Conservation (phyloP, 2,797 vertebrate species). For the Chrysolophus pictus region DNA sequence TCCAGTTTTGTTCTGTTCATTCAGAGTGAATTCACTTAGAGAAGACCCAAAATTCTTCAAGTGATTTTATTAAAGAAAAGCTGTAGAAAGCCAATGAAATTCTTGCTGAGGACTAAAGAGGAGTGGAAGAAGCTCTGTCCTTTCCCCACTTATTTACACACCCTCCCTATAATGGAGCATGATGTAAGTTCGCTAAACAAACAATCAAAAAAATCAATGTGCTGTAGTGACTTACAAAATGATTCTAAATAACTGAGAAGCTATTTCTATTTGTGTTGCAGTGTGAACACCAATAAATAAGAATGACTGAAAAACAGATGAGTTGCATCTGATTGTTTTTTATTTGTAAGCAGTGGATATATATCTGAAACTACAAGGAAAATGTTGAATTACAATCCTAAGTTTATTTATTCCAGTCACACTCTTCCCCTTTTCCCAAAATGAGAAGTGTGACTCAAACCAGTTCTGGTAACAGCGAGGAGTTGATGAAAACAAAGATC, state of each 20-base stretch:
- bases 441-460: conserved; percentile 69
- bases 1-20: background rate
- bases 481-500: conserved; percentile 80
- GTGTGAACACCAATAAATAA: background rate
- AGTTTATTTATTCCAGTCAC: background rate
- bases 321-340: background rate
- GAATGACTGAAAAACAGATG: background rate
- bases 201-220: background rate
- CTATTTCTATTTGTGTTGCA: background rate
- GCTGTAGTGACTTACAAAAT: background rate
- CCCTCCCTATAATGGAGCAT: background rate
- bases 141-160: background rate
- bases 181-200: background rate
- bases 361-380: background rate
- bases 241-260: background rate
- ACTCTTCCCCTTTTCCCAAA: background rate
- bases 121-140: background rate
- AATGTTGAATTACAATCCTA: conserved; percentile 1
- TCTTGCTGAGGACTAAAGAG: background rate
- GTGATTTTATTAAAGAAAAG: background rate
- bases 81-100: background rate
- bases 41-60: background rate
- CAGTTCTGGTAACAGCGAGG: conserved; percentile 71
- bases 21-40: background rate
- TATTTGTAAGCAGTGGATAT: background rate